Evolutionary conservation across 2,113 vertebrate genomes (phyloP), one percentile per base, ranked within the genome.

Genomic region (Corythornis cristatus): DNA sequence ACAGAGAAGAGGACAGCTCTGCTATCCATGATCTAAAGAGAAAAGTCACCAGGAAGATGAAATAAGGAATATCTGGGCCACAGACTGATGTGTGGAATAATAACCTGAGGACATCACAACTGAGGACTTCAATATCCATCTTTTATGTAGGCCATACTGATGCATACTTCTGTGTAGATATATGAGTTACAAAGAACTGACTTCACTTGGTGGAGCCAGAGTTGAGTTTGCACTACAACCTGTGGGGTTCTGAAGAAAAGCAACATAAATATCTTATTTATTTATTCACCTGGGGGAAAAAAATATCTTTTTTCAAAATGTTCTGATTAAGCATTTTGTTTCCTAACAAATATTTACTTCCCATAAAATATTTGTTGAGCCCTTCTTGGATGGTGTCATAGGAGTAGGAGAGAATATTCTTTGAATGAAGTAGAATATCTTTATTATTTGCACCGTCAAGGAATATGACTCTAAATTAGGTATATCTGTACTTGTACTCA

Each of bases 241-340:
- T 57, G 20, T 57, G 20, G 29, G 26, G 60, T 57, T 17, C 6
- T 76, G 20, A 4, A 53, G 18, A 72, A 60, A 88, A 85, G 1
- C 21, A 43, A 1, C 21, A 40, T 4, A 48, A 5, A 11, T 26
- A 9, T 13, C 13, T 11, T 15, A 42, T 35, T 33, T 60, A 58
- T 20, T 15, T 4, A 33, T 33, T 56, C 31, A 11, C 4, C 8
- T 15, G 0, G 0, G 5, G 8, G 5, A 8, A 9, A 8, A 15
- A 66, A 61, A 45, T 37, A 13, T 83, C 5, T 35, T 88, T 83
- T 46, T 20, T 35, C 8, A 48, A 60, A 65, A 85, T 16, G 2
- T 61, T 88, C 57, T 42, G 33, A 56, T 67, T 43, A 53, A 71
- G 29, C 12, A 13, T 40, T 91, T 86, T 89, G 13, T 71, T 83